phyloP scores from a whole-genome alignment of 2,113 vertebrate genomes.

The Salvelinus alpinus region DNA sequence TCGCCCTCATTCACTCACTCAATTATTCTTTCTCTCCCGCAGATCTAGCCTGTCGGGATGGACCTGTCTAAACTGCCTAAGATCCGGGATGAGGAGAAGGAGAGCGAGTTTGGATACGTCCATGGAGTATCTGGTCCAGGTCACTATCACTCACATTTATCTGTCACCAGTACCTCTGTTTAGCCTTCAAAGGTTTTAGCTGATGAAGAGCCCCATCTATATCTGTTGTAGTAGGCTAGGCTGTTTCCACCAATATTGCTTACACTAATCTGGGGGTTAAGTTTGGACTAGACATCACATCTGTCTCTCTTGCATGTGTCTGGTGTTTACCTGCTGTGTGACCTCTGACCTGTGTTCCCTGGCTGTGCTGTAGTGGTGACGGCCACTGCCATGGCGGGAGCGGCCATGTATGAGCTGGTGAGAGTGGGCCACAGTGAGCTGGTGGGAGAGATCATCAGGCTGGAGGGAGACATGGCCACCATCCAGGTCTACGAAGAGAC shows the following conservation, averaged over 20 bases:
- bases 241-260: too few relatives aligned
- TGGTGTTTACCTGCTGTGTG: not conserved
- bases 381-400: conserved; percentile 88
- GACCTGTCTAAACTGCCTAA: conserved; percentile 93
- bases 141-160: conserved; percentile 49
- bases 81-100: conserved; percentile 89
- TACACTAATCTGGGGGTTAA: too few relatives aligned
- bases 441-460: conserved; percentile 91
- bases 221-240: not conserved
- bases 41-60: conserved; percentile 77
- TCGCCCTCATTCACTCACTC: not conserved
- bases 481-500: conserved; percentile 97
- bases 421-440: conserved; percentile 92
- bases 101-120: conserved; percentile 91
- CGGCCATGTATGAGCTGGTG: conserved; percentile 94
- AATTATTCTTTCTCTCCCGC: conserved; percentile 22
- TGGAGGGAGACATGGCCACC: conserved; percentile 94
- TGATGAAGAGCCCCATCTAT: not conserved
- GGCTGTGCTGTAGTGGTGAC: conserved; percentile 80
- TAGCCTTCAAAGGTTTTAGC: too few relatives aligned
- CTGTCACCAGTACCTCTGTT: not conserved
- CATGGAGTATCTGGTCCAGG: conserved; percentile 96
- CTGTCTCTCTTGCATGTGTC: not conserved
- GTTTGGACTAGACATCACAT: not conserved
- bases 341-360: not conserved